Evolutionary conservation across 2,888 invertebrate genomes (phyloP).

Genomic region (Drosophila suboccidentalis): DNA sequence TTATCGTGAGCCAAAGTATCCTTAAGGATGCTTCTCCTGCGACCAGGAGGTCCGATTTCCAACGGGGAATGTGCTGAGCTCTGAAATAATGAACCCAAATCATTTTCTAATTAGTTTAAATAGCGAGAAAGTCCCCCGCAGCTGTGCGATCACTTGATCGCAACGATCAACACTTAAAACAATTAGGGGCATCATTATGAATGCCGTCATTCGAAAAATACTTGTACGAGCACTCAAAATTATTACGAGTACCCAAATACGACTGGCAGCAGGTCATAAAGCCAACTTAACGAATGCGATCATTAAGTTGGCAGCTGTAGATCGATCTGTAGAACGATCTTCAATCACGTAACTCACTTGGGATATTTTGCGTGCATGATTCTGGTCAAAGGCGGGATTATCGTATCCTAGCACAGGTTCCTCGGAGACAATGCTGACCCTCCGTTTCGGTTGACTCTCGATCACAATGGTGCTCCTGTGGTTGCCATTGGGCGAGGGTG

Average conservation of each 20-base stretch:
- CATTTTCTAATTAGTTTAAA: constrained; percentile 4
- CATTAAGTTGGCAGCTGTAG: neutral
- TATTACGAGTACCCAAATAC: constrained; percentile 11
- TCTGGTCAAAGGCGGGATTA: constrained; percentile 89
- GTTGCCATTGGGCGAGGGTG: constrained; percentile 41
- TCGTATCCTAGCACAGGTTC: constrained; percentile 87
- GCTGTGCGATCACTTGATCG: constrained; percentile 16
- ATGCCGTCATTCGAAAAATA: constrained; percentile 36
- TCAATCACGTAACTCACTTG: constrained; percentile 78
- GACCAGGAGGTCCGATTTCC: constrained; percentile 89
- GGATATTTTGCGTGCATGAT: constrained; percentile 85
- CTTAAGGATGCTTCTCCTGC: constrained; percentile 90
- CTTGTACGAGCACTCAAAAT: neutral
- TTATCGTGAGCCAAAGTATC: constrained; percentile 86
- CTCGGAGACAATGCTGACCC: constrained; percentile 89
- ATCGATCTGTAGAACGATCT: neutral
- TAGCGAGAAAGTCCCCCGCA: neutral
- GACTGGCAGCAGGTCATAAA: constrained; percentile 15
- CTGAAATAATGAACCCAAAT: constrained; percentile 59
- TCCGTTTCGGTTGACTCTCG: constrained; percentile 86
- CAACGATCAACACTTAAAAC: constrained; percentile 13
- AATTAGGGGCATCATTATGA: constrained; percentile 33
- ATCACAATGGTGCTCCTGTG: constrained; percentile 74
- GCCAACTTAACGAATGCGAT: constrained; percentile 12
- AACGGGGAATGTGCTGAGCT: constrained; percentile 87